Evolutionary conservation across 1,140 invertebrate genomes (phyloP), one percentile per base, ranked within the genome.

Genomic region (Papilio aristodemus): DNA sequence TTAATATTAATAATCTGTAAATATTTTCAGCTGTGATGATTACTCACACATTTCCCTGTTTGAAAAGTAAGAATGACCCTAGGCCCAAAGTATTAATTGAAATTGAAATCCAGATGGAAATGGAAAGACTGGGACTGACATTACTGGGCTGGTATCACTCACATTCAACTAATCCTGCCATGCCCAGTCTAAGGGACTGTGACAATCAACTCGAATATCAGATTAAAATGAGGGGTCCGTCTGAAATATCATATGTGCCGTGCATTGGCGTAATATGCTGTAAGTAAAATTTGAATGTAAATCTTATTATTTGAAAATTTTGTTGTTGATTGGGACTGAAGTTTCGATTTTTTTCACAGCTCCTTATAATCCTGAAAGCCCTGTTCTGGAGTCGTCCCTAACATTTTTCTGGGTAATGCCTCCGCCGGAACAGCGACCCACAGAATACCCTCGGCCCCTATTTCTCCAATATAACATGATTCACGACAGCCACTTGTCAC

Each of bases 121-220:
- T 99, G 91, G 95, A 97, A 81, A 94, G 94, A 79, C 93, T 96
- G 71, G 95, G 96, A 67, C 92, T 98, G 27, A 95, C 94, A 27
- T 91, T 98, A 9, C 95, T 99, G 37, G 98, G 97, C 4, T 98
- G 98, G 97, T 99, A 99, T 92, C 98, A 99, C 85, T 98, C 97
- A n/a, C 98, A 99, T 92, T 97, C 97, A 0, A 94, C 95, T 46
- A 95, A 96, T 70, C 94, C 96, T 72, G 96, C 97, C 9, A 96
- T 97, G 71, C 97, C 97, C 9, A 97, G 97, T 14, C 90, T 98
- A 0, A 93, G 96, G 54, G 98, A 99, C 87, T 96, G 98, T 71
- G 97, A 98, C 81, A 95, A 96, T 72, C 98, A 99, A 86, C 92
- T 99, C 67, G 97, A 98, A 77, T 98, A 98, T 93, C 97, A 99